Percentiles rank a stretch among this genome's conserved stretches.
Evolutionary conservation across 2,888 invertebrate species (phyloP).

Genomic region (Lordiphosa fenestrarum): DNA sequence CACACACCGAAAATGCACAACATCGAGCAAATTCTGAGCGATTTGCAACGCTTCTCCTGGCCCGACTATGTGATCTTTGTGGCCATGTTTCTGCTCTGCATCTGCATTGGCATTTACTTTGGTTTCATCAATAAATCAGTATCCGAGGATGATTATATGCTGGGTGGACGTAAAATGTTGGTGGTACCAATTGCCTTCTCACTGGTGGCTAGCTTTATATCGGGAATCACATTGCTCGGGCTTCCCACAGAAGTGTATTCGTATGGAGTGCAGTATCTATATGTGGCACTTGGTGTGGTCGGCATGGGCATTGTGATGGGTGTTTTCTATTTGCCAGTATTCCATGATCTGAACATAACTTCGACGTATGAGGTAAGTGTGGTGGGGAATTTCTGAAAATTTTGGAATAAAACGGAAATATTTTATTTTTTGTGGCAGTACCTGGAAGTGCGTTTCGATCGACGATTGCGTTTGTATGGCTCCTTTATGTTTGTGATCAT

Average conservation of each 20-base stretch:
- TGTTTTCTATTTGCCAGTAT: constrained; percentile 86
- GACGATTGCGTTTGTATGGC: constrained; percentile 86
- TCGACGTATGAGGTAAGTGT: constrained; percentile 89
- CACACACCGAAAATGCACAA: constrained; percentile 66
- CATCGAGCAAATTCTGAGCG: constrained; percentile 76
- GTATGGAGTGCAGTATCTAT: constrained; percentile 89
- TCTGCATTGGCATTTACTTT: constrained; percentile 89
- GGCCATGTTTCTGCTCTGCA: constrained; percentile 86
- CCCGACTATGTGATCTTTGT: constrained; percentile 80
- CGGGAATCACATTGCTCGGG: constrained; percentile 89
- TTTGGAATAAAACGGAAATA: constrained; percentile 9
- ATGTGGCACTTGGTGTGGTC: constrained; percentile 84
- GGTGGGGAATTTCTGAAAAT: no score
- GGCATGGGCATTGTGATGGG: constrained; percentile 86
- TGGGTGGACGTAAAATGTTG: constrained; percentile 90
- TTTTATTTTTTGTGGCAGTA: constrained; percentile 81
- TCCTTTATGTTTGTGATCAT: constrained; percentile 87
- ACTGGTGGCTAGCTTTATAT: constrained; percentile 90
- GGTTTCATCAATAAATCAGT: constrained; percentile 85
- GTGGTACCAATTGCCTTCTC: constrained; percentile 90
- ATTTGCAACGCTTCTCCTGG: constrained; percentile 78
- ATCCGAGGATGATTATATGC: constrained; percentile 87
- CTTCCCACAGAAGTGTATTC: constrained; percentile 91
- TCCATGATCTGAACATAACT: constrained; percentile 87
- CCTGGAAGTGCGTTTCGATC: constrained; percentile 87